A percentile compares a stretch with the other conserved stretches of the same genome.
phyloP scores from a whole-genome alignment of 1,140 invertebrate genomes.

The Drusus annulatus region DNA sequence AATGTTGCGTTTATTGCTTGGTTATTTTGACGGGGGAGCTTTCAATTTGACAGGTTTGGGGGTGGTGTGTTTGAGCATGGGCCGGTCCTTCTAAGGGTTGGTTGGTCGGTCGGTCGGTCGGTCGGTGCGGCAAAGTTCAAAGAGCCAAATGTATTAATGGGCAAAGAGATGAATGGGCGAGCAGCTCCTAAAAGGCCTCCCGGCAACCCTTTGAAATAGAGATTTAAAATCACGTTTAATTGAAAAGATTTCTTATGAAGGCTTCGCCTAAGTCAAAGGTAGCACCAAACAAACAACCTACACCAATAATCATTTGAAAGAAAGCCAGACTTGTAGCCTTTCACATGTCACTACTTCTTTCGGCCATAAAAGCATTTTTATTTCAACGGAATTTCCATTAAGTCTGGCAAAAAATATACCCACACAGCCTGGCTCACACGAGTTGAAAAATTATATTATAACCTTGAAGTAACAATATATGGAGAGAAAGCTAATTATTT shows the following conservation, averaged over 20 bases:
- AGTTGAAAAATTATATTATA: too few species aligned
- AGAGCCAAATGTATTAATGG: constrained; percentile 34
- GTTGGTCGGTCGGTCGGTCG: background rate
- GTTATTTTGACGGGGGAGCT: background rate
- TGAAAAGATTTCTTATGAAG: constrained; percentile 28
- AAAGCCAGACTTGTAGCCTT: too few species aligned
- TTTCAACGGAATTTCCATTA: too few species aligned
- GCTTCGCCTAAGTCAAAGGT: background rate
- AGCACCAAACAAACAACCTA: too few species aligned
- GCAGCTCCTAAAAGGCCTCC: background rate
- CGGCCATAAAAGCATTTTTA: too few species aligned
- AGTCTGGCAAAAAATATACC: too few species aligned
- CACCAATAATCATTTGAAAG: too few species aligned
- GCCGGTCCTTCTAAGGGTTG: background rate
- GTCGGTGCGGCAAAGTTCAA: constrained; percentile 23
- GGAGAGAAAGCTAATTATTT: too few species aligned
- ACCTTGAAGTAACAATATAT: too few species aligned
- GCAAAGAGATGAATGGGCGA: constrained; percentile 32
- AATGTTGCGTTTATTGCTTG: background rate
- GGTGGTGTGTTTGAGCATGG: background rate
- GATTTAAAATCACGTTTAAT: constrained; percentile 13
- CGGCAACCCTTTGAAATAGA: constrained; percentile 19
- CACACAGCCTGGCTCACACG: too few species aligned
- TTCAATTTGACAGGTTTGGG: background rate
- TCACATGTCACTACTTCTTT: too few species aligned